Percentiles rank a stretch among this genome's conserved stretches.
These are phyloP conservation scores for Andricus grossulariae DNA, from an alignment of 1,140 invertebrate species.

Conservation along the genomic window DNA sequence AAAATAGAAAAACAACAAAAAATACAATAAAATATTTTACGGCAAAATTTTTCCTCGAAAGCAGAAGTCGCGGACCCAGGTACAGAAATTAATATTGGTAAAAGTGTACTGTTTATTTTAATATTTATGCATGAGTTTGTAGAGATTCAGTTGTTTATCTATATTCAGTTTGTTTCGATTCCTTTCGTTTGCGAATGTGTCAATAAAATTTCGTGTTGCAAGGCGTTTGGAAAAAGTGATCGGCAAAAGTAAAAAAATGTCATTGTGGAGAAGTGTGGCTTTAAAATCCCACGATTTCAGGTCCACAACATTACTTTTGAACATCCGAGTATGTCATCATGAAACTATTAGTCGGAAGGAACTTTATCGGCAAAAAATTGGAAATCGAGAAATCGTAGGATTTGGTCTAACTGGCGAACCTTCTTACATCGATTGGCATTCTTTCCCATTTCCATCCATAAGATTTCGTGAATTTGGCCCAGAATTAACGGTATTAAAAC, in stretches of 20 bases:
- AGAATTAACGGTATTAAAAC: constrained; percentile 71
- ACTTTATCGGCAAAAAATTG: constrained; percentile 58
- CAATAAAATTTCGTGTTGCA: not conserved
- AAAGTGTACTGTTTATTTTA: too few relatives aligned
- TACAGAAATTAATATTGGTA: too few relatives aligned
- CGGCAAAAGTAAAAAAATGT: not conserved
- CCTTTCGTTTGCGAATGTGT: too few relatives aligned
- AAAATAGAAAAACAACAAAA: too few relatives aligned
- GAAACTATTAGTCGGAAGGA: constrained; percentile 34
- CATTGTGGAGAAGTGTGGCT: not conserved
- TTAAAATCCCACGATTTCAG: not conserved
- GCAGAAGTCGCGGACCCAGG: too few relatives aligned
- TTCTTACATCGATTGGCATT: constrained; percentile 77
- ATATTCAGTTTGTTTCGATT: too few relatives aligned
- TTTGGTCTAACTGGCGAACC: constrained; percentile 79
- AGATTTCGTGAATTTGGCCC: constrained; percentile 78
- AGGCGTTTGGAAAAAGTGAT: not conserved
- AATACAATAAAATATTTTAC: too few relatives aligned
- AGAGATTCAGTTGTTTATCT: too few relatives aligned
- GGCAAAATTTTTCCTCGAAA: too few relatives aligned
- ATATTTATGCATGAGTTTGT: too few relatives aligned
- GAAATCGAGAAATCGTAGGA: constrained; percentile 82
- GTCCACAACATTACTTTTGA: not conserved
- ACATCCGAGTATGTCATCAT: constrained; percentile 26
- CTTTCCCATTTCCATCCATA: constrained; percentile 81